Percentiles rank a stretch among this genome's conserved stretches.
Conservation (phyloP, 2,888 invertebrate species). For the Thysanoteuthis rhombus region DNA sequence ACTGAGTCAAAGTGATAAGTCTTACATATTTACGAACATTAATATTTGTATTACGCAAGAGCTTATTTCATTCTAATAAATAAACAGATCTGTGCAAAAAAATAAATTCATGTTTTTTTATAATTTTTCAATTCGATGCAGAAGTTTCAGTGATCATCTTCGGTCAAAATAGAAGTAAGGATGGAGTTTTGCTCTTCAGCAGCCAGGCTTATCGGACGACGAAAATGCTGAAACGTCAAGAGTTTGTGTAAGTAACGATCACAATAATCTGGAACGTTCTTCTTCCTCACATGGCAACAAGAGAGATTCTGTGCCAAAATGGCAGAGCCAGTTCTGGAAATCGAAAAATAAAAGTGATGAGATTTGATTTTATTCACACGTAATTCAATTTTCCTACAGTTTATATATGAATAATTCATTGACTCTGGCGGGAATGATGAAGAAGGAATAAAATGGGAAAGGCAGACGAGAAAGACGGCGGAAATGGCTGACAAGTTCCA, state of each 20-base stretch:
- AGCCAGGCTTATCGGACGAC: too few species aligned
- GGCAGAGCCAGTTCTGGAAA: neutral
- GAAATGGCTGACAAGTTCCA: neutral
- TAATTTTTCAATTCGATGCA: too few species aligned
- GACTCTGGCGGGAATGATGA: neutral
- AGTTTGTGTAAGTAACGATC: neutral
- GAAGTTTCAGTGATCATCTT: too few species aligned
- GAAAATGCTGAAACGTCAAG: neutral
- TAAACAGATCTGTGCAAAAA: too few species aligned
- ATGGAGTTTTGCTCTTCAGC: too few species aligned
- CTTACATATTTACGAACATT: too few species aligned
- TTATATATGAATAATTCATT: neutral
- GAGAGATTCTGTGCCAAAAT: neutral
- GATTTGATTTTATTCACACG: neutral
- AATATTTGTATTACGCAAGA: too few species aligned
- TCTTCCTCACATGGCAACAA: neutral
- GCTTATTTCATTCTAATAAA: too few species aligned
- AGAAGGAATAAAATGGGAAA: neutral
- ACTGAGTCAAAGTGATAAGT: too few species aligned
- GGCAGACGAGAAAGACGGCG: neutral
- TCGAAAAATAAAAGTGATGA: constrained; percentile 12
- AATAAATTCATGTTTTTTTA: too few species aligned
- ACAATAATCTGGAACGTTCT: neutral
- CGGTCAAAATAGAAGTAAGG: too few species aligned
- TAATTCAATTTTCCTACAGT: neutral